A percentile compares a stretch with the other conserved stretches of the same genome.
These are phyloP conservation scores for Toxotes lorentzi DNA, from an alignment of 2,797 vertebrate species.

Conservation along the genomic window DNA sequence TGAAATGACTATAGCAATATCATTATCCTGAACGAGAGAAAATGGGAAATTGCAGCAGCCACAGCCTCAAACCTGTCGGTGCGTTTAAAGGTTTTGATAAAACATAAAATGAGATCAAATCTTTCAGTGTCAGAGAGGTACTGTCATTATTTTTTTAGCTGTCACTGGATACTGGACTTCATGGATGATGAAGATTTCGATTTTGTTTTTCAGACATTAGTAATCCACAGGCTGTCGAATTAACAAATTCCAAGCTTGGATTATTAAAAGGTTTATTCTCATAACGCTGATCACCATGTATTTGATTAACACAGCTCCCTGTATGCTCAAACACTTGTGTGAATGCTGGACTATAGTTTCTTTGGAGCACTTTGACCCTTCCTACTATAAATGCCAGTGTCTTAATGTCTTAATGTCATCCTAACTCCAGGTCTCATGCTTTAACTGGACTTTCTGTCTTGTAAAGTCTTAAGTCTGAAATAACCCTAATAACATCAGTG, in stretches of 20 bases:
- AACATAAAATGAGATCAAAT: conserved; percentile 7
- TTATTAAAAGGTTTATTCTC: neutral
- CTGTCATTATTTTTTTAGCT: neutral
- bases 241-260: neutral
- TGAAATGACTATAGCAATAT: conserved; percentile 23
- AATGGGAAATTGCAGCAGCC: conserved; percentile 18
- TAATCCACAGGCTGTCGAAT: neutral
- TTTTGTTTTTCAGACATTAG: neutral
- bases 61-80: conserved; percentile 13
- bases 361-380: neutral
- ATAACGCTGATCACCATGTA: neutral
- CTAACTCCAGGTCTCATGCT: neutral
- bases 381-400: neutral
- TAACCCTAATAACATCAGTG: neutral
- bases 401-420: too few relatives aligned
- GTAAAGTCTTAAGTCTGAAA: neutral
- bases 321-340: neutral
- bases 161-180: neutral
- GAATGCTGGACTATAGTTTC: neutral
- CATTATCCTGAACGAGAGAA: conserved; percentile 4
- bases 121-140: neutral
- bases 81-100: conserved; percentile 25
- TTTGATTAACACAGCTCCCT: neutral
- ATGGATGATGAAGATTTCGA: neutral
- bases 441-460: neutral